Conservation (phyloP, 2,888 invertebrate genomes). For the Phaedon cochleariae region DNA sequence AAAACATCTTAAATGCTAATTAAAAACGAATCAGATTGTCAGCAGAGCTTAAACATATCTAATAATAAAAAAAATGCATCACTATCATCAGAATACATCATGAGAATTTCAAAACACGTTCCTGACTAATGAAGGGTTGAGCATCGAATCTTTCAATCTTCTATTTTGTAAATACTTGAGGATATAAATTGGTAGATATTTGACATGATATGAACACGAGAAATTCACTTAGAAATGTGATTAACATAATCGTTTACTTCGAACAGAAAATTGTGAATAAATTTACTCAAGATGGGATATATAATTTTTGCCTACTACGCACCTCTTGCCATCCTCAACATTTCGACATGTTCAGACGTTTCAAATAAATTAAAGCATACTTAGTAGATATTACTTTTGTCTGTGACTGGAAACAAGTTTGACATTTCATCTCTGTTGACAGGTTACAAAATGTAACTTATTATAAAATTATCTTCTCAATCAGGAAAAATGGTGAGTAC, state of each 20-base stretch:
- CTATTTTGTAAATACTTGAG: neutral
- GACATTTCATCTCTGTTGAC: no score
- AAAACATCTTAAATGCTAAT: neutral
- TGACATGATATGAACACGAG: neutral
- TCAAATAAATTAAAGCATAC: no score
- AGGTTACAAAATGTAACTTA: no score
- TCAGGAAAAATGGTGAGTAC: no score
- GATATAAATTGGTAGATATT: neutral
- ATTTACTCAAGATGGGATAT: no score
- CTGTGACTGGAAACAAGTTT: no score
- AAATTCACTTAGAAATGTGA: neutral
- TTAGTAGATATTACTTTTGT: no score
- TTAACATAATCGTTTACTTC: neutral
- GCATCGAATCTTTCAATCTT: neutral
- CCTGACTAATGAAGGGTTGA: neutral
- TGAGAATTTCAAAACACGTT: neutral
- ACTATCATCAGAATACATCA: neutral
- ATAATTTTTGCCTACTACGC: no score
- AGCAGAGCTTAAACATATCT: neutral
- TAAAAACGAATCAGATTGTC: neutral
- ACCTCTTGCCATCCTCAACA: no score
- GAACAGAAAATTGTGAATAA: neutral
- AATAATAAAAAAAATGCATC: slow-evolving; percentile 1
- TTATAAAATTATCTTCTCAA: no score
- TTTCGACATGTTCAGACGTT: no score